These are phyloP conservation scores for Silvanus unidentatus DNA, from an alignment of 2,888 invertebrate species.

Conservation along the genomic window DNA sequence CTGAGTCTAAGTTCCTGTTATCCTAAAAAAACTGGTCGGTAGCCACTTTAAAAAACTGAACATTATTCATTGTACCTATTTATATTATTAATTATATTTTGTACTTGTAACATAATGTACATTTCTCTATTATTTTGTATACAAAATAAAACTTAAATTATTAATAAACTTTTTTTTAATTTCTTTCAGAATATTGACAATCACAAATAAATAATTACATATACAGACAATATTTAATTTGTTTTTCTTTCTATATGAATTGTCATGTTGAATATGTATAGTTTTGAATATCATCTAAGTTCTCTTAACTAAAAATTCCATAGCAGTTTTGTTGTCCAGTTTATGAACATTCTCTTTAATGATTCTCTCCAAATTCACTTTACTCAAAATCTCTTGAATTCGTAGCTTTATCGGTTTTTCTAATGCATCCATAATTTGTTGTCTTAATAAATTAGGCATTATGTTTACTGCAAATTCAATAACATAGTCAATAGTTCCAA, in stretches of 20 bases:
- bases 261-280: no score
- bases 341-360: constrained; percentile 66
- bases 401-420: constrained; percentile 71
- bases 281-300: no score
- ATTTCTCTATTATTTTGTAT: constrained; percentile 46
- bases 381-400: constrained; percentile 67
- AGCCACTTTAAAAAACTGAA: constrained; percentile 31
- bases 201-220: no score
- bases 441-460: constrained; percentile 76
- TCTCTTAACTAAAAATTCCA: constrained; percentile 15
- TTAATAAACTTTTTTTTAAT: constrained; percentile 9
- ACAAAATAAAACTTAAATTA: constrained; percentile 34
- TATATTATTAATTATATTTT: constrained; percentile 47
- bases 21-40: constrained; percentile 25
- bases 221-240: no score
- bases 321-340: constrained; percentile 48
- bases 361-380: constrained; percentile 66
- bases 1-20: constrained; percentile 42
- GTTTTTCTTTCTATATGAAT: no score
- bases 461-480: constrained; percentile 77
- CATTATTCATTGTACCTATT: constrained; percentile 37
- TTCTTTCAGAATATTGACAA: neutral
- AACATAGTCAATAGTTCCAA: constrained; percentile 79
- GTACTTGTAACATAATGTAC: constrained; percentile 46
- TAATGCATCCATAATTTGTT: constrained; percentile 80